Percentiles rank a stretch among this genome's conserved stretches.
These are phyloP conservation scores for Tetanocera ferruginea DNA, from an alignment of 2,888 invertebrate genomes.

Conservation along the genomic window DNA sequence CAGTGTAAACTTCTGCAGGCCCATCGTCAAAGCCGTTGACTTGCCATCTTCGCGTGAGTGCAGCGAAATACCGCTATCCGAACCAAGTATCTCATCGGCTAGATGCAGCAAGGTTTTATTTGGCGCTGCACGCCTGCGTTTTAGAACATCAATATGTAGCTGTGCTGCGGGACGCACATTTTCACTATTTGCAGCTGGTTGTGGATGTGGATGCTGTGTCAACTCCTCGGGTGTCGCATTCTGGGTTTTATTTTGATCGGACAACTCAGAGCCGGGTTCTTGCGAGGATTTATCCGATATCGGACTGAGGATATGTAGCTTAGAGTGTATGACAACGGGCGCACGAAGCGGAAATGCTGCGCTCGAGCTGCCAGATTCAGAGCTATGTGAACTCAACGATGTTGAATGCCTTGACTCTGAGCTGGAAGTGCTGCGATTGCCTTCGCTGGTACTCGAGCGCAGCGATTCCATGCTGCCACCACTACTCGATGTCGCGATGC, in stretches of 20 bases:
- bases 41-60: conserved; percentile 86
- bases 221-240: conserved; percentile 77
- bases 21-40: conserved; percentile 64
- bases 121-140: conserved; percentile 74
- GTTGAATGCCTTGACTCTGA: conserved; percentile 87
- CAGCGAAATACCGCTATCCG: conserved; percentile 90
- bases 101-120: conserved; percentile 77
- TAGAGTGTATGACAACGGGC: conserved; percentile 80
- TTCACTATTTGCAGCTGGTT: conserved; percentile 39
- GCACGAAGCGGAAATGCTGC: conserved; percentile 76
- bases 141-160: conserved; percentile 54
- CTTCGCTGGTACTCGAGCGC: conserved; percentile 88
- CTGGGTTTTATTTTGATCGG: conserved; percentile 78
- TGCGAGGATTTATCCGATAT: conserved; percentile 92
- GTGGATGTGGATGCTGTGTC: conserved; percentile 44
- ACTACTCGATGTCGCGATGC: conserved; percentile 89
- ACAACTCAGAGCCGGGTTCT: conserved; percentile 86
- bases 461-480: conserved; percentile 90
- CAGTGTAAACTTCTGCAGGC: conserved; percentile 74
- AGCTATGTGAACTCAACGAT: conserved; percentile 87
- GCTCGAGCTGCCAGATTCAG: conserved; percentile 77
- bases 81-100: conserved; percentile 83
- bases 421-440: conserved; percentile 87
- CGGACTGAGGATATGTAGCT: conserved; percentile 88
- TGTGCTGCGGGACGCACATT: conserved; percentile 43